Percentiles rank a stretch among this genome's conserved stretches.
phyloP scores from a whole-genome alignment of 2,888 invertebrate genomes.

The Cryptosula pallasiana region DNA sequence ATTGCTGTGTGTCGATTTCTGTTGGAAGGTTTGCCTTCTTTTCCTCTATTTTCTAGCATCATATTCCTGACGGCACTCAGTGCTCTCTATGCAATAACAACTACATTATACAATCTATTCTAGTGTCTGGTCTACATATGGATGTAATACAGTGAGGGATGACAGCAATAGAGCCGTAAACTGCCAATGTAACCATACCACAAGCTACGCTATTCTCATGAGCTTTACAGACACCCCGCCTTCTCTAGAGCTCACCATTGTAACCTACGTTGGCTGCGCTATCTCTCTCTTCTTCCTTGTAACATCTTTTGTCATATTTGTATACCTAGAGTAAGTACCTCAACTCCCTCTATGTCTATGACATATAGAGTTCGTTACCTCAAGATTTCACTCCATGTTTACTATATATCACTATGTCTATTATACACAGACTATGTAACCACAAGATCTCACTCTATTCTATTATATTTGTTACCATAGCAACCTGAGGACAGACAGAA shows the following conservation, averaged over 20 bases:
- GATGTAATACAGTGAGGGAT: background rate
- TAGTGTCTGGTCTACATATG: constrained; percentile 11
- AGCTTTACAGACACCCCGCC: background rate
- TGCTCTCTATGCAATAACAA: no score
- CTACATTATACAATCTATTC: background rate
- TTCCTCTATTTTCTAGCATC: no score
- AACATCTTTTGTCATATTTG: background rate
- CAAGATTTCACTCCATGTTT: no score
- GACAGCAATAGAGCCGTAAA: background rate
- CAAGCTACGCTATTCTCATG: constrained; percentile 11
- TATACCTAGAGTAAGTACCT: constrained; percentile 23
- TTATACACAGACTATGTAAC: no score
- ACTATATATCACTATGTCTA: no score
- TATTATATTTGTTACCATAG: constrained; percentile 28
- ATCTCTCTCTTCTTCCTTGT: background rate
- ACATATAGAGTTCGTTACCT: no score
- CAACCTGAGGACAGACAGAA: constrained; percentile 37
- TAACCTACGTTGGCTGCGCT: constrained; percentile 14
- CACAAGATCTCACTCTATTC: no score
- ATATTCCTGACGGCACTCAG: no score
- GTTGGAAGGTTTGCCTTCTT: no score
- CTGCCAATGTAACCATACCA: background rate
- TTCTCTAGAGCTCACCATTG: background rate
- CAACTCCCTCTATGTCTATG: no score
- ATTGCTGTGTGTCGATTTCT: no score